phyloP scores from a whole-genome alignment of 2,797 vertebrate species.

The Falco berigora region DNA sequence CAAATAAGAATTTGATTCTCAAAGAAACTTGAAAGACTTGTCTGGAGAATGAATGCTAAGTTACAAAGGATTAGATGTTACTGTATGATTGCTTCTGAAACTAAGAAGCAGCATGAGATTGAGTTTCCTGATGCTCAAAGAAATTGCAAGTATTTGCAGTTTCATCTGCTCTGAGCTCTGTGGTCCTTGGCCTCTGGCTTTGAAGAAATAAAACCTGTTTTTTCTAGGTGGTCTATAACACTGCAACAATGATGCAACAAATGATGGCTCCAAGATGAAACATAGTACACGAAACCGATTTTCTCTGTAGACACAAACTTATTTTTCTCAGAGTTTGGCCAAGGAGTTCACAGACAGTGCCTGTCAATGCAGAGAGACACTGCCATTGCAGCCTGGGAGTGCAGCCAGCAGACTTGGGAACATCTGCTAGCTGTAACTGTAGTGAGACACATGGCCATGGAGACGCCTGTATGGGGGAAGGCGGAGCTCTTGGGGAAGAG shows the following conservation, averaged over 20 bases:
- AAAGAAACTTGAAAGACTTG: conserved; percentile 28
- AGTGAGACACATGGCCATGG: neutral
- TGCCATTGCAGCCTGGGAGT: conserved; percentile 40
- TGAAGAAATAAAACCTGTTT: conserved; percentile 48
- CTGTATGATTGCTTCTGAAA: conserved; percentile 1
- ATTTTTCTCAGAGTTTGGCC: conserved; percentile 44
- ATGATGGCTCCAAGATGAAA: conserved; percentile 42
- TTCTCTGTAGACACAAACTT: conserved; percentile 27
- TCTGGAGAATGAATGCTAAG: conserved; percentile 16
- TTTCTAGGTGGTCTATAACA: conserved; percentile 15
- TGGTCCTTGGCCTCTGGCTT: conserved; percentile 28
- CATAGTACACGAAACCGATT: conserved; percentile 18
- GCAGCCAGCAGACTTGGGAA: conserved; percentile 57
- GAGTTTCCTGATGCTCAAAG: conserved; percentile 21
- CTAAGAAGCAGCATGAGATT: conserved; percentile 15
- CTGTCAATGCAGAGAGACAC: conserved; percentile 28
- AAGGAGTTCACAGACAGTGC: conserved; percentile 54
- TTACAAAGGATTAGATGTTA: conserved; percentile 22
- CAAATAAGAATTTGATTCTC: conserved; percentile 41
- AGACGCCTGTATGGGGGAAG: neutral
- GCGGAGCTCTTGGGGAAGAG: neutral
- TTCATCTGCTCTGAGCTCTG: neutral
- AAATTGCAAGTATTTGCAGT: conserved; percentile 26
- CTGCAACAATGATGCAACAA: neutral
- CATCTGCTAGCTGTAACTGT: conserved; percentile 41